A percentile compares a stretch with the other conserved stretches of the same genome.
These are phyloP conservation scores for Drosophila sordidula DNA, from an alignment of 2,888 invertebrate species.

Conservation along the genomic window DNA sequence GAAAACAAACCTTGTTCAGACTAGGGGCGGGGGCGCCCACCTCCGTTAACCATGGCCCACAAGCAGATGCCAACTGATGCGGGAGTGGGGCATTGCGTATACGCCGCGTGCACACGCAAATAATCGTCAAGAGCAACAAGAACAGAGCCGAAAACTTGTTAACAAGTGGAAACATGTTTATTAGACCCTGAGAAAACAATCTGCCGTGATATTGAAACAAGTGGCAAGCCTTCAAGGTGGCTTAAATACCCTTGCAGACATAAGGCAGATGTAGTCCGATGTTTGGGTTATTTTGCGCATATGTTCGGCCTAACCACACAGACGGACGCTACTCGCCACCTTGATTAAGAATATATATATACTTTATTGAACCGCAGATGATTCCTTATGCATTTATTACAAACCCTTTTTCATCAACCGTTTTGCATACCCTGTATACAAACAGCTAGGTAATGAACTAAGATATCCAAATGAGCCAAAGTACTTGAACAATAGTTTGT, in stretches of 20 bases:
- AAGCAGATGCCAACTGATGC: not conserved
- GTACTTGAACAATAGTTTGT: not conserved
- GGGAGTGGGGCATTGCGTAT: not conserved
- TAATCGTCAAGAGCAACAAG: not conserved
- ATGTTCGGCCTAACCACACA: too few species aligned
- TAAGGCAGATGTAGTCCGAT: not conserved
- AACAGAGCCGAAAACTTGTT: conserved; percentile 3
- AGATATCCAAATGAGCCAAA: not conserved
- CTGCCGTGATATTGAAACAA: not conserved
- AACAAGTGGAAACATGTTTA: conserved; percentile 11
- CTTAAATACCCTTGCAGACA: not conserved
- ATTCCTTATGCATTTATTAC: too few species aligned
- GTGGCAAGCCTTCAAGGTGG: not conserved
- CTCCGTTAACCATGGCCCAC: not conserved
- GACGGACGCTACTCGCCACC: too few species aligned
- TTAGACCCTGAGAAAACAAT: not conserved
- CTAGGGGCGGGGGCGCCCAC: too few species aligned
- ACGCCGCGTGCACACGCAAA: not conserved
- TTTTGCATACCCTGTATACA: too few species aligned
- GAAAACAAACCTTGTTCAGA: conserved; percentile 25
- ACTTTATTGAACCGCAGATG: too few species aligned
- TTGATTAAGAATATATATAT: too few species aligned
- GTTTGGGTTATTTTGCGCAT: too few species aligned
- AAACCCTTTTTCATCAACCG: too few species aligned
- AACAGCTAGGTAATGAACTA: too few species aligned